Conservation (phyloP, 2,888 invertebrate species). For the Leptinotarsa juncta region DNA sequence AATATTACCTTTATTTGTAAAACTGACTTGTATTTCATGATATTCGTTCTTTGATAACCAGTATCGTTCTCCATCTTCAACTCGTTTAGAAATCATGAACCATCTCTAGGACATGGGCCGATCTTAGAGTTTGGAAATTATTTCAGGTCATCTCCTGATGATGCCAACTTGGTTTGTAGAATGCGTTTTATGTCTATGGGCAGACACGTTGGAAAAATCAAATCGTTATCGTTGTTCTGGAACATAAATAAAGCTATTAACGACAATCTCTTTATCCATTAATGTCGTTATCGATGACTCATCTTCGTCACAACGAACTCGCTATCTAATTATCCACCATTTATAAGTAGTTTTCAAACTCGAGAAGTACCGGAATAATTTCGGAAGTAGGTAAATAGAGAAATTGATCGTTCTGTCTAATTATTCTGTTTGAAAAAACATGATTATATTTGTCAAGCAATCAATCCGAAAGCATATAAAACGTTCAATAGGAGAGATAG, state of each 20-base stretch:
- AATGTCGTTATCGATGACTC: slow-evolving; percentile 3
- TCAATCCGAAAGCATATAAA: slow-evolving; percentile 53
- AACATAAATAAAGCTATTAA: slow-evolving; percentile 1
- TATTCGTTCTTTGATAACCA: too few species aligned
- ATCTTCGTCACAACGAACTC: slow-evolving; percentile 15
- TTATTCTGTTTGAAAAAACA: slow-evolving; percentile 51
- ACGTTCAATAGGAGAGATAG: slow-evolving; percentile 50
- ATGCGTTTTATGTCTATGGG: too few species aligned
- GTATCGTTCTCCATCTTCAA: too few species aligned
- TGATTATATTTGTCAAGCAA: slow-evolving; percentile 55
- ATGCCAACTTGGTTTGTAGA: too few species aligned
- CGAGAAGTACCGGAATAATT: slow-evolving; percentile 16
- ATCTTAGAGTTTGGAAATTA: too few species aligned
- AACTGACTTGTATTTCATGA: too few species aligned
- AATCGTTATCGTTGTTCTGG: too few species aligned
- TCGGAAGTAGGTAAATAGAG: slow-evolving; percentile 15
- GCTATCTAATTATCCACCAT: slow-evolving; percentile 11
- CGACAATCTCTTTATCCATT: slow-evolving; percentile 4
- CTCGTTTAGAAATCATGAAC: too few species aligned
- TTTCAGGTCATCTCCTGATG: too few species aligned
- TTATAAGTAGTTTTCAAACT: slow-evolving; percentile 12
- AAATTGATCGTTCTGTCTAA: slow-evolving; percentile 47
- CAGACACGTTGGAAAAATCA: too few species aligned
- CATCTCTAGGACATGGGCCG: too few species aligned
- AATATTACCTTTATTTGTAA: too few species aligned